phyloP scores from a whole-genome alignment of 1,140 invertebrate genomes.

The Brachionus manjavacas region DNA sequence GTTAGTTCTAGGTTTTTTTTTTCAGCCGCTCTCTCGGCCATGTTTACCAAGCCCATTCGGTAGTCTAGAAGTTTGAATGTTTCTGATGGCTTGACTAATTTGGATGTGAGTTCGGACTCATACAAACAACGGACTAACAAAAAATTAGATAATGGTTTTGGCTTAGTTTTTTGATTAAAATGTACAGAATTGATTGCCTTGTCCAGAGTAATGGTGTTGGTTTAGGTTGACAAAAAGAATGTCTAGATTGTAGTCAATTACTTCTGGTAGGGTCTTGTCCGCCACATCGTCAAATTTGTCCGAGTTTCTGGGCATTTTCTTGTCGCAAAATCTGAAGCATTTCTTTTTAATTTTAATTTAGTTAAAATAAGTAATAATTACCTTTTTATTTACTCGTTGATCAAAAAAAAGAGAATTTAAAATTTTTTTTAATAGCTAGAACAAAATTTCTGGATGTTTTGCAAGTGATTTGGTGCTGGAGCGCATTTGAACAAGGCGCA shows the following conservation, averaged over 20 bases:
- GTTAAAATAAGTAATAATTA: neutral
- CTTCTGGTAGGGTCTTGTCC: constrained; percentile 89
- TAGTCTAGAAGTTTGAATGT: neutral
- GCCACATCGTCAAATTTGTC: constrained; percentile 94
- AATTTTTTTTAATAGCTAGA: neutral
- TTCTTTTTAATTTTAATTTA: neutral
- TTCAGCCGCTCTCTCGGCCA: neutral
- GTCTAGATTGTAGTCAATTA: constrained; percentile 74
- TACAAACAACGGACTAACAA: constrained; percentile 60
- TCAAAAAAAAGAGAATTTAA: neutral
- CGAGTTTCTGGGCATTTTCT: constrained; percentile 74
- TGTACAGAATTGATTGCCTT: constrained; percentile 92
- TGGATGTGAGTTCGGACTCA: constrained; percentile 12
- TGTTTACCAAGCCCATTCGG: constrained; percentile 22
- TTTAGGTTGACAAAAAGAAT: constrained; percentile 64
- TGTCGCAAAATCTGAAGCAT: neutral
- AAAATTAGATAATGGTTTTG: constrained; percentile 84
- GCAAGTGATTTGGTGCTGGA: neutral
- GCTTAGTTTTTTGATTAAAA: constrained; percentile 58
- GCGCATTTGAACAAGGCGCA: neutral
- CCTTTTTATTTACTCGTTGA: neutral
- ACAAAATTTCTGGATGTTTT: neutral
- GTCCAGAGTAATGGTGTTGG: constrained; percentile 94
- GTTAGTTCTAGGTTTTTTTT: constrained; percentile 20
- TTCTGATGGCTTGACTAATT: neutral